Conservation (phyloP, 2,113 vertebrate genomes). For the Odontesthes bonariensis region DNA sequence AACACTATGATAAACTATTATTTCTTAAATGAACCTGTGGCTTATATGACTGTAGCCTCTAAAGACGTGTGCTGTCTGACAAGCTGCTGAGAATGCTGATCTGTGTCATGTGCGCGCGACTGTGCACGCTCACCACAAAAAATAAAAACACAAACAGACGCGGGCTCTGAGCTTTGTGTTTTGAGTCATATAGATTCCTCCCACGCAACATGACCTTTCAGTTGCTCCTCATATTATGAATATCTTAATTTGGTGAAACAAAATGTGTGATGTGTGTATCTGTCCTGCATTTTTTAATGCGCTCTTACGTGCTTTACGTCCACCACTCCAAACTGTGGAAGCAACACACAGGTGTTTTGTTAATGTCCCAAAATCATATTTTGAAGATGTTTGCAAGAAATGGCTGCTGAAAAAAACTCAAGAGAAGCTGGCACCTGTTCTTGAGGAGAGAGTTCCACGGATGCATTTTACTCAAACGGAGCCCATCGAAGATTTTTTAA, state of each 20-base stretch:
- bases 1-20: background rate
- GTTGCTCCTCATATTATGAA: conserved; percentile 64
- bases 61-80: background rate
- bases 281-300: background rate
- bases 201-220: conserved; percentile 78
- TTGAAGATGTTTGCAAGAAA: background rate
- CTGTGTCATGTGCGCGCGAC: conserved; percentile 23
- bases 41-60: too few species aligned
- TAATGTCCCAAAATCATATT: background rate
- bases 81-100: conserved; percentile 26
- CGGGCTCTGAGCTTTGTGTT: conserved; percentile 44
- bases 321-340: background rate
- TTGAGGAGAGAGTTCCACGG: background rate
- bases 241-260: conserved; percentile 53
- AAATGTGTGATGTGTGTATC: conserved; percentile 20
- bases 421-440: background rate
- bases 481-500: background rate
- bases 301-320: background rate
- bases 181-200: conserved; percentile 74
- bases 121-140: conserved; percentile 32
- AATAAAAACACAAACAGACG: conserved; percentile 38
- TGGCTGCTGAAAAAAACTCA: background rate
- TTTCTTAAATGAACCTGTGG: background rate
- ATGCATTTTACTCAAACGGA: background rate
- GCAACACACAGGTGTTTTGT: background rate